These are phyloP conservation scores for Tetramorium bicarinatum DNA, from an alignment of 2,888 invertebrate species.

Conservation along the genomic window DNA sequence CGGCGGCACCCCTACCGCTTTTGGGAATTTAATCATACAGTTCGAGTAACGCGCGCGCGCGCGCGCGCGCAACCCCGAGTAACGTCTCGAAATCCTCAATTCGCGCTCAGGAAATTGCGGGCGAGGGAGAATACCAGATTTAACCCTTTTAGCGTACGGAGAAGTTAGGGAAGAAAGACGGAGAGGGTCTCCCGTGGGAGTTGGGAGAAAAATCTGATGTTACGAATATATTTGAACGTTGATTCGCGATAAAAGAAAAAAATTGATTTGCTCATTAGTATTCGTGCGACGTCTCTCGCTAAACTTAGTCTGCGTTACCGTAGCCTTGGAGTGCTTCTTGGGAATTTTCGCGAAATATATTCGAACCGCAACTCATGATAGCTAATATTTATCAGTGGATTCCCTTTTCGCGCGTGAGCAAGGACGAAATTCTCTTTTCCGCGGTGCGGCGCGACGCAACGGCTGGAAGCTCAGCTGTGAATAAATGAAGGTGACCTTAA, in stretches of 20 bases:
- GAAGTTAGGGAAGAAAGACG: neutral
- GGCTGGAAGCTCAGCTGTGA: conserved; percentile 52
- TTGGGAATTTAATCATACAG: conserved; percentile 80
- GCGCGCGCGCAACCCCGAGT: conserved; percentile 40
- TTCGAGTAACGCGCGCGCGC: conserved; percentile 71
- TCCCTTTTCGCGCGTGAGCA: conserved; percentile 44
- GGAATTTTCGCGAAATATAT: conserved; percentile 32
- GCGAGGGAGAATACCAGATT: conserved; percentile 28
- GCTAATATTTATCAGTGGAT: conserved; percentile 67
- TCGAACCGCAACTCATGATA: conserved; percentile 46
- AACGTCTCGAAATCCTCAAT: conserved; percentile 39
- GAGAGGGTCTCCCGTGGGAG: neutral
- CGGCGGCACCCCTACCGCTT: conserved; percentile 71
- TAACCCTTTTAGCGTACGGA: conserved; percentile 54
- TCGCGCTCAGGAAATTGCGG: conserved; percentile 29
- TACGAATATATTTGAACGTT: neutral
- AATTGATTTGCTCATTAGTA: neutral
- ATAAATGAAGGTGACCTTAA: conserved; percentile 70
- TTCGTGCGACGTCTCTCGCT: neutral
- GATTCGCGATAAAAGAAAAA: neutral
- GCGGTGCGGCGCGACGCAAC: conserved; percentile 13
- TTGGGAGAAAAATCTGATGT: conserved; percentile 8
- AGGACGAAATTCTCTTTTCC: conserved; percentile 38
- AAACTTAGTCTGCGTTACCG: neutral
- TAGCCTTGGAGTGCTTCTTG: neutral